Evolutionary conservation across 2,797 vertebrate species (phyloP).

Genomic region (Nyctalus aviator): DNA sequence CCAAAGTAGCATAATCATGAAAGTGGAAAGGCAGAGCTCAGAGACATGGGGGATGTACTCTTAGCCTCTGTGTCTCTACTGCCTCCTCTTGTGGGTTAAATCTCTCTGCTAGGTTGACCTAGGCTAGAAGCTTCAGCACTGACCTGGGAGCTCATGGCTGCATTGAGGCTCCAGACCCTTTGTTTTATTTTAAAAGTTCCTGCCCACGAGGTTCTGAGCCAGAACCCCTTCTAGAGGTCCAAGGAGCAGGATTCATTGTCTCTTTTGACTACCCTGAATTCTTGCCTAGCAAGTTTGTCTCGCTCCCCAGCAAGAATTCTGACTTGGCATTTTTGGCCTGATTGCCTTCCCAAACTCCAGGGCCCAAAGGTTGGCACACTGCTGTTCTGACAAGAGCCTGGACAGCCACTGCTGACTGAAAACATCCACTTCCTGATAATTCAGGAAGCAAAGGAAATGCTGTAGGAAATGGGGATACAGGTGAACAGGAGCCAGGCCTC

Average conservation of each 20-base stretch:
- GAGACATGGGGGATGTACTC: neutral
- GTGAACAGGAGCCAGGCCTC: neutral
- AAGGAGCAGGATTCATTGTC: neutral
- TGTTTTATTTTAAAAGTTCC: neutral
- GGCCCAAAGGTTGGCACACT: neutral
- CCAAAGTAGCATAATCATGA: neutral
- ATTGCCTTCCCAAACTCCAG: neutral
- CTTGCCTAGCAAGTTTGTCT: neutral
- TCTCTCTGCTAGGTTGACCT: neutral
- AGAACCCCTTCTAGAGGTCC: neutral
- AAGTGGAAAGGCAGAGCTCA: neutral
- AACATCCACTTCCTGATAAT: neutral
- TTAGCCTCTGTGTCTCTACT: neutral
- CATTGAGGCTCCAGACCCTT: neutral
- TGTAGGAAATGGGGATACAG: neutral
- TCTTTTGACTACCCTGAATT: conserved; percentile 33
- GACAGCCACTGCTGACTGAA: neutral
- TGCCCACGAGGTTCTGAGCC: neutral
- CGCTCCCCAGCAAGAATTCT: neutral
- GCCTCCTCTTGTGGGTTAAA: neutral
- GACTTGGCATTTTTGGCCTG: neutral
- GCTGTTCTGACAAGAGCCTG: neutral
- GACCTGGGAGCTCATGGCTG: neutral
- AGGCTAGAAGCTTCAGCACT: neutral
- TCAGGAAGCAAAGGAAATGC: neutral